These are phyloP conservation scores for Phalloptychus januarius DNA, from an alignment of 2,797 vertebrate species.

Conservation along the genomic window DNA sequence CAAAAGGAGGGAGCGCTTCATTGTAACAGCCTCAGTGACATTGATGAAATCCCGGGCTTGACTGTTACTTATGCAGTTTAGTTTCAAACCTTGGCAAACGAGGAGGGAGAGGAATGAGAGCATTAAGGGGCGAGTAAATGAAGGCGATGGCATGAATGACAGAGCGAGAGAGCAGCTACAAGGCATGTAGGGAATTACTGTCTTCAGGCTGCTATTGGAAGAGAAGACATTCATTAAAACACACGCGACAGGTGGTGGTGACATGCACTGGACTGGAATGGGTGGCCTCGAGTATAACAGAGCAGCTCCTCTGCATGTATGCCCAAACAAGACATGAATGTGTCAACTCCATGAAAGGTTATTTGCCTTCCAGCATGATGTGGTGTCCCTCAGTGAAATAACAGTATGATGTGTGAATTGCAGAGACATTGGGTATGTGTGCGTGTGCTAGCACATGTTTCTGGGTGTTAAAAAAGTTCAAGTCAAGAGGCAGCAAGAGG, in stretches of 20 bases:
- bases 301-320: slow-evolving; percentile 43
- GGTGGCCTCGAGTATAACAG: slow-evolving; percentile 46
- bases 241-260: slow-evolving; percentile 62
- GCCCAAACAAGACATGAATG: slow-evolving; percentile 36
- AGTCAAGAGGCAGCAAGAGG: slow-evolving; percentile 24
- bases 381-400: slow-evolving; percentile 38
- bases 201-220: slow-evolving; percentile 69
- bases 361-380: slow-evolving; percentile 49
- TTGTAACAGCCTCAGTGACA: slow-evolving; percentile 57
- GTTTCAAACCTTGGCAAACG: slow-evolving; percentile 64
- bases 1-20: slow-evolving; percentile 39
- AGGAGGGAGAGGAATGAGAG: slow-evolving; percentile 64
- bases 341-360: slow-evolving; percentile 40
- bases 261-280: slow-evolving; percentile 55
- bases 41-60: slow-evolving; percentile 61
- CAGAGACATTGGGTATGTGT: slow-evolving; percentile 30
- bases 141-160: slow-evolving; percentile 45
- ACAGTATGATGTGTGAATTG: slow-evolving; percentile 41
- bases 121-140: slow-evolving; percentile 56
- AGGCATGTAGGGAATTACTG: slow-evolving; percentile 63
- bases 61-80: slow-evolving; percentile 61
- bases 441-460: slow-evolving; percentile 41
- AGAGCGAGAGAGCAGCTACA: slow-evolving; percentile 50
- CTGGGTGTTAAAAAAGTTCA: slow-evolving; percentile 35
- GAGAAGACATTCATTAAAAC: slow-evolving; percentile 74